These are phyloP conservation scores for Batillaria attramentaria DNA, from an alignment of 1,140 invertebrate species.

Conservation along the genomic window DNA sequence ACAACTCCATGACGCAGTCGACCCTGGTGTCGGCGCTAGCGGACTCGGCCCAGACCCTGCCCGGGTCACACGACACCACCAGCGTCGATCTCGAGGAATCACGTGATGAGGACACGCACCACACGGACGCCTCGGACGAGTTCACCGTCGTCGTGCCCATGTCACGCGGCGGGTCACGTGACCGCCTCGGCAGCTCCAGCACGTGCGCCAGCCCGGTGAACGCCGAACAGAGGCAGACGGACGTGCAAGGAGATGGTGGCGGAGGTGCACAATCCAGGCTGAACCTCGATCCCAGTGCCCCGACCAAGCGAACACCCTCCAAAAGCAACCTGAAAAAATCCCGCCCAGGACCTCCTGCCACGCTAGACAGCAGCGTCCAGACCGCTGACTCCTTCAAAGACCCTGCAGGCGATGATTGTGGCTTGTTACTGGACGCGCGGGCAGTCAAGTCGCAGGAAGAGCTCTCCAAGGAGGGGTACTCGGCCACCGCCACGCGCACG, in stretches of 20 bases:
- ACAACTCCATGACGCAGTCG: constrained; percentile 24
- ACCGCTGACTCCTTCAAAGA: neutral
- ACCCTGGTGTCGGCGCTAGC: constrained; percentile 14
- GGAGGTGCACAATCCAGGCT: too few species aligned
- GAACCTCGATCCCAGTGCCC: too few species aligned
- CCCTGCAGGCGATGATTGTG: too few species aligned
- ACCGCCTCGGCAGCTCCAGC: neutral
- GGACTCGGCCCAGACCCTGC: constrained; percentile 1
- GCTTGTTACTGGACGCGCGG: too few species aligned
- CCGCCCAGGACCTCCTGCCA: too few species aligned
- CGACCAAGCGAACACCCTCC: too few species aligned
- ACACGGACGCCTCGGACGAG: constrained; percentile 41
- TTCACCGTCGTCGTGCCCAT: constrained; percentile 34
- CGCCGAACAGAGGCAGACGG: too few species aligned
- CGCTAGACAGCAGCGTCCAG: neutral
- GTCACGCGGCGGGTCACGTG: neutral
- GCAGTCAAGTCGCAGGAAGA: neutral
- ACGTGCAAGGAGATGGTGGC: too few species aligned
- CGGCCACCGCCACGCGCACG: neutral
- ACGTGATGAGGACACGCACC: constrained; percentile 9
- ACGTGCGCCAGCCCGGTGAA: neutral
- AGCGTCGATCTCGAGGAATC: constrained; percentile 6
- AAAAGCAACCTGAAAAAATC: too few species aligned
- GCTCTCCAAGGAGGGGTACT: neutral
- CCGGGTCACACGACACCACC: constrained; percentile 7